phyloP scores from a whole-genome alignment of 2,113 vertebrate species.

The Anguilla japonica region DNA sequence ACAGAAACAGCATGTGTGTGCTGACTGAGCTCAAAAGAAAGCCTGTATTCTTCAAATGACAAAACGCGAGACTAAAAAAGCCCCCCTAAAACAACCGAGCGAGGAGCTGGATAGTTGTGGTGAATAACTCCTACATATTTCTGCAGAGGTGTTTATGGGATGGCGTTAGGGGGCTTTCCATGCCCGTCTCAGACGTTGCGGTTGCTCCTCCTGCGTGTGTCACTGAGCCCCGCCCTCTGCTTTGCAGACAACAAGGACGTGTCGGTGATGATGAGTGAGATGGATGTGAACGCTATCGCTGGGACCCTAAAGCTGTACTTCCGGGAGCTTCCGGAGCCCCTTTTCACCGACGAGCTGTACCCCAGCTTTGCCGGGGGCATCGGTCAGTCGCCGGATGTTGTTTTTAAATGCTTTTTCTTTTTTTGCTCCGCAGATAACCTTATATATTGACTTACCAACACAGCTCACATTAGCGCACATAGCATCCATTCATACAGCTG shows the following conservation, averaged over 20 bases:
- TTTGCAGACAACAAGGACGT: conserved; percentile 91
- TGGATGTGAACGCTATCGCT: conserved; percentile 97
- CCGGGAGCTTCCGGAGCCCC: conserved; percentile 91
- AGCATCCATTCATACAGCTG: neutral
- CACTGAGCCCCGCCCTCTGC: conserved; percentile 9
- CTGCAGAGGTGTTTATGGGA: neutral
- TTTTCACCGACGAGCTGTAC: conserved; percentile 96
- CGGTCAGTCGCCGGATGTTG: conserved; percentile 68
- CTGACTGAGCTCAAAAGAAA: neutral
- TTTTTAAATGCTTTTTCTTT: neutral
- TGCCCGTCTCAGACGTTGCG: neutral
- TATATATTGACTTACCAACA: neutral
- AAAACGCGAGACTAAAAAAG: neutral
- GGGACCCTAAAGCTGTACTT: conserved; percentile 97
- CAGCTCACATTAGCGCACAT: neutral
- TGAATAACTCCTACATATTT: neutral
- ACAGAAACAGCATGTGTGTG: neutral
- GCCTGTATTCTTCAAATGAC: neutral
- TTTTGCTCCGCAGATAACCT: neutral
- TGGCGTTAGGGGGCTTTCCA: neutral
- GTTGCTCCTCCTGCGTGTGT: neutral
- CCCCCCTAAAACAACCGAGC: neutral
- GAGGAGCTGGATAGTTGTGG: neutral
- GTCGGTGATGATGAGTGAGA: conserved; percentile 98
- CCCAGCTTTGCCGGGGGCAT: conserved; percentile 96